These are phyloP conservation scores for Netelia melanura DNA, from an alignment of 2,888 invertebrate genomes.

Conservation along the genomic window DNA sequence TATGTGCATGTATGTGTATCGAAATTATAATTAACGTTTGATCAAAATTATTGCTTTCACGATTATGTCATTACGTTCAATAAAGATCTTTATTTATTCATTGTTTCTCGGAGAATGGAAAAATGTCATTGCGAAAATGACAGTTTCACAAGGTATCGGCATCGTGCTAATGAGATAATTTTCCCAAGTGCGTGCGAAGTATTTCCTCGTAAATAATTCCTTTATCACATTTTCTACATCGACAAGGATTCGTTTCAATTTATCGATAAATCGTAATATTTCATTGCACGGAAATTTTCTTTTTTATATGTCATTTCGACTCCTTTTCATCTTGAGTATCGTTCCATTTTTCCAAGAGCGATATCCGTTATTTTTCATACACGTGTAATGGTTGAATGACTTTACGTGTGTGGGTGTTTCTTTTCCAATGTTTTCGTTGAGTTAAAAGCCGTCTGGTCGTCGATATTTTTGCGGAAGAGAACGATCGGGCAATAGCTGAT, in stretches of 20 bases:
- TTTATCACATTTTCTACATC: too few relatives aligned
- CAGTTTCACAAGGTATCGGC: too few relatives aligned
- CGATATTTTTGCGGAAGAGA: conserved; percentile 2
- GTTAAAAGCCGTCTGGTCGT: background rate
- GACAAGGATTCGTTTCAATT: background rate
- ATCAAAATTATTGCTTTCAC: conserved; percentile 44
- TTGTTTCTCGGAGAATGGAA: background rate
- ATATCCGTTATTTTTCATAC: too few relatives aligned
- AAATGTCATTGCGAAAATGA: background rate
- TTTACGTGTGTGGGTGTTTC: too few relatives aligned
- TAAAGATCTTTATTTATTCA: background rate
- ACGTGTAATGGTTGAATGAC: too few relatives aligned
- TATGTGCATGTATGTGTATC: background rate
- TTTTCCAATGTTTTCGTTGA: background rate
- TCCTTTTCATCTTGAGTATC: too few relatives aligned
- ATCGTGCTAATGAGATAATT: too few relatives aligned
- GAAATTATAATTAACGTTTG: conserved; percentile 60
- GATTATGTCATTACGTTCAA: conserved; percentile 38
- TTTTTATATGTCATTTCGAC: background rate
- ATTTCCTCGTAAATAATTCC: too few relatives aligned
- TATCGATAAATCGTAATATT: background rate
- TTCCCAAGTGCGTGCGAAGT: too few relatives aligned
- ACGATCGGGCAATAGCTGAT: conserved; percentile 8
- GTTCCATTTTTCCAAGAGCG: too few relatives aligned
- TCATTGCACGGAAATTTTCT: background rate